Conservation (phyloP, 2,113 vertebrate species). For the Pogonocichla stellata region DNA sequence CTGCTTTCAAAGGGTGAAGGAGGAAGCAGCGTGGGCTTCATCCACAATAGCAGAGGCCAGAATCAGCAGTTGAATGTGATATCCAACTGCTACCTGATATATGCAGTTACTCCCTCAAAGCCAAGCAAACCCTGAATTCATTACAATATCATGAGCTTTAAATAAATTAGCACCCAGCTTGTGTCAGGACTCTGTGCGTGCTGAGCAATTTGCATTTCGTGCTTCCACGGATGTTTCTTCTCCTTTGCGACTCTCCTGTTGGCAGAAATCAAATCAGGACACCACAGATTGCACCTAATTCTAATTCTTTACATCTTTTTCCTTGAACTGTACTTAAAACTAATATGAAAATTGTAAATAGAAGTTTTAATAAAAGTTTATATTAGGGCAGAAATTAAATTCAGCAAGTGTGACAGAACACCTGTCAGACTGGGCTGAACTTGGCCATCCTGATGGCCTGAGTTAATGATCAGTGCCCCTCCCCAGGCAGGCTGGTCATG, state of each 20-base stretch:
- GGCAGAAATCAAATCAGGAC: not conserved
- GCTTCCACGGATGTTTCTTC: not conserved
- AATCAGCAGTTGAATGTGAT: not conserved
- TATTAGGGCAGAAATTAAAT: slow-evolving; percentile 14
- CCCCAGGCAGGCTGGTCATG: not conserved
- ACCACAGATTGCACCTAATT: not conserved
- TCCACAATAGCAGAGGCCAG: not conserved
- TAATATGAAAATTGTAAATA: not conserved
- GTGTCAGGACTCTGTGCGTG: not conserved
- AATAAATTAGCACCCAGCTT: slow-evolving; percentile 52
- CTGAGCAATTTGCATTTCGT: slow-evolving; percentile 33
- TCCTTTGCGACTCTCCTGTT: not conserved
- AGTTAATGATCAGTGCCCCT: not conserved
- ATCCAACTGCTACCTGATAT: not conserved
- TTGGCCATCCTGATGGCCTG: not conserved
- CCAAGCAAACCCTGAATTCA: slow-evolving; percentile 9
- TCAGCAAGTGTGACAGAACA: not conserved
- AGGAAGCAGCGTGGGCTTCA: not conserved
- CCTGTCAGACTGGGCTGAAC: not conserved
- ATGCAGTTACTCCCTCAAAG: not conserved
- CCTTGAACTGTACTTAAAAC: not conserved
- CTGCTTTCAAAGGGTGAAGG: not conserved
- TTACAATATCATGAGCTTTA: slow-evolving; percentile 21
- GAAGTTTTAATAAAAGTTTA: not conserved
- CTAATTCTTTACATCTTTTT: slow-evolving; percentile 5